Conservation (phyloP, 1,140 invertebrate species). For the Diabrotica undecimpunctata region DNA sequence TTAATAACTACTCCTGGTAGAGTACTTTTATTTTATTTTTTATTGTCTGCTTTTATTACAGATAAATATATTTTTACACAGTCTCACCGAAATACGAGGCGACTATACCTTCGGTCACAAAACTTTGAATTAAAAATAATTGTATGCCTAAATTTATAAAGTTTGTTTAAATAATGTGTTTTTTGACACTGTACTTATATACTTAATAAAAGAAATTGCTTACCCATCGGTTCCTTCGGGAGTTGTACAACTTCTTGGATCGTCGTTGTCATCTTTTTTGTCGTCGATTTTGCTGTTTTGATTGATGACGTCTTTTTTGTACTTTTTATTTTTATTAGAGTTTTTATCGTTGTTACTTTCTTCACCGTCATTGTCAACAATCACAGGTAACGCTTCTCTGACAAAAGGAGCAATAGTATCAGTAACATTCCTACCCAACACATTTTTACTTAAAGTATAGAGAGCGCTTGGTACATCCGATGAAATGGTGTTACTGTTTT, state of each 20-base stretch:
- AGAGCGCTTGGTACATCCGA: conserved; percentile 66
- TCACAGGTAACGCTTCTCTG: conserved; percentile 59
- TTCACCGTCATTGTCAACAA: conserved; percentile 40
- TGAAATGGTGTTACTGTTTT: conserved; percentile 45
- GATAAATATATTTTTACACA: no score
- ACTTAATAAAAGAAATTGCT: neutral
- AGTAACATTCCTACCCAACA: conserved; percentile 74
- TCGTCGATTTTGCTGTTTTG: conserved; percentile 27
- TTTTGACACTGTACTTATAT: neutral
- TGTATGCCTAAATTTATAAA: no score
- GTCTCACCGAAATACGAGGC: no score
- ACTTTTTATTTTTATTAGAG: neutral
- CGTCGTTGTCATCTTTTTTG: conserved; percentile 34
- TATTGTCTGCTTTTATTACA: no score
- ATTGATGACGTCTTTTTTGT: conserved; percentile 13
- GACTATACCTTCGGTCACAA: no score
- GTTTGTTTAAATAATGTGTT: no score
- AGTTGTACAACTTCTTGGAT: conserved; percentile 66
- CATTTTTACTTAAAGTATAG: conserved; percentile 77
- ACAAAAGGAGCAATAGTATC: conserved; percentile 73
- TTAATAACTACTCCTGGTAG: no score
- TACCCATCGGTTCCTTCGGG: conserved; percentile 73
- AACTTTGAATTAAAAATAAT: no score
- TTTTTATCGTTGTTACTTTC: neutral
- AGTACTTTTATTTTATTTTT: no score